Conservation (phyloP, 2,888 invertebrate species). For the Chrysodeixis includens region DNA sequence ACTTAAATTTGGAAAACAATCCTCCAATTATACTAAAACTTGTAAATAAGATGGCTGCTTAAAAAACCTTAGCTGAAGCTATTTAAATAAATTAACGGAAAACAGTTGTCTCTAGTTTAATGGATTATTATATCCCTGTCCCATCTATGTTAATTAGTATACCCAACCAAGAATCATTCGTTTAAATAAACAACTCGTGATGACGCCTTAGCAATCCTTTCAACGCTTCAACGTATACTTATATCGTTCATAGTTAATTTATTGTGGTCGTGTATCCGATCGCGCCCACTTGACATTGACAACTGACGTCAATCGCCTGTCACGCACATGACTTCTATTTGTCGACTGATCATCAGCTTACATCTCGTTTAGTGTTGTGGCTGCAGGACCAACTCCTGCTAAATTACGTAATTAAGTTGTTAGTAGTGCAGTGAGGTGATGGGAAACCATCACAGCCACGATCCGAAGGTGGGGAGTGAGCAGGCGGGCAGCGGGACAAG, state of each 20-base stretch:
- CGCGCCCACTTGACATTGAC: constrained; percentile 40
- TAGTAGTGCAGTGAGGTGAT: constrained; percentile 60
- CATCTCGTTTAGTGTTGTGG: constrained; percentile 35
- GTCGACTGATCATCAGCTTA: constrained; percentile 43
- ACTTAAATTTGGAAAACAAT: too few relatives aligned
- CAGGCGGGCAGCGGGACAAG: constrained; percentile 77
- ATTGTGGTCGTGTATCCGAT: constrained; percentile 33
- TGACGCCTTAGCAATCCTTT: too few relatives aligned
- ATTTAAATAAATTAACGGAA: too few relatives aligned
- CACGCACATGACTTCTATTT: constrained; percentile 45
- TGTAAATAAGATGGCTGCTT: too few relatives aligned
- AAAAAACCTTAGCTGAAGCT: too few relatives aligned
- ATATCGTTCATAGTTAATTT: neutral
- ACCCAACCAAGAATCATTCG: too few relatives aligned
- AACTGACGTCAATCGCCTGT: constrained; percentile 53
- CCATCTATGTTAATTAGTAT: too few relatives aligned
- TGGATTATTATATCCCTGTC: too few relatives aligned
- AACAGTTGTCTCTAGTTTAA: too few relatives aligned
- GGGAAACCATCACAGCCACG: constrained; percentile 83
- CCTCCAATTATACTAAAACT: too few relatives aligned
- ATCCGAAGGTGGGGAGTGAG: constrained; percentile 67
- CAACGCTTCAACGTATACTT: neutral
- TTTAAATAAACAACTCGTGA: too few relatives aligned
- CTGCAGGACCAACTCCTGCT: constrained; percentile 27
- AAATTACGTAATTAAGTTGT: constrained; percentile 51